Evolutionary conservation across 2,888 invertebrate genomes (phyloP).

Genomic region (Drosophila barbarae): DNA sequence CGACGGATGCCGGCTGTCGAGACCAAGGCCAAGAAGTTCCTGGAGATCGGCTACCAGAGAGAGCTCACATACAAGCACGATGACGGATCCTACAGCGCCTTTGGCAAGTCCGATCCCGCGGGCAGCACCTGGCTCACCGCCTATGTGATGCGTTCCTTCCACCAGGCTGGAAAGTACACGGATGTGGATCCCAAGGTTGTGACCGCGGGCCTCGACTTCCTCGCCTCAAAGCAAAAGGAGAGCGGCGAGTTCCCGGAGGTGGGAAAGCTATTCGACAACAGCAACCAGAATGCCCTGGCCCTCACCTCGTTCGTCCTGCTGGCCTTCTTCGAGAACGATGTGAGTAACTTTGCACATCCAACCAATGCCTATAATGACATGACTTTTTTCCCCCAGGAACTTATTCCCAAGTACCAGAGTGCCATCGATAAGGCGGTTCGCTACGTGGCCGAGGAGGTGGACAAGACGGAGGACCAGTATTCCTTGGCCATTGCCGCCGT

Average conservation of each 20-base stretch:
- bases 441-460: conserved; percentile 85
- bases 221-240: conserved; percentile 84
- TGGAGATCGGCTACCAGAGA: conserved; percentile 86
- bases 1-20: conserved; percentile 85
- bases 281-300: conserved; percentile 85
- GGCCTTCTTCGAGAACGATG: conserved; percentile 86
- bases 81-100: conserved; percentile 90
- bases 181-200: conserved; percentile 86
- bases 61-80: conserved; percentile 87
- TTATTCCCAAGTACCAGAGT: conserved; percentile 81
- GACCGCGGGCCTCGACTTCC: conserved; percentile 85
- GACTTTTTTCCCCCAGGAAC: conserved; percentile 50
- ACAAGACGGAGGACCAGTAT: conserved; percentile 85
- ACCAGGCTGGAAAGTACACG: conserved; percentile 86
- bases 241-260: conserved; percentile 91
- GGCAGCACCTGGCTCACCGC: conserved; percentile 92
- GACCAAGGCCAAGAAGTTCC: conserved; percentile 81
- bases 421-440: conserved; percentile 88
- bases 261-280: conserved; percentile 84
- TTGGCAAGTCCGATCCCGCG: conserved; percentile 84
- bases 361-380: background rate
- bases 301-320: conserved; percentile 89
- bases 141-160: conserved; percentile 89
- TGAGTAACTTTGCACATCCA: conserved; percentile 63
- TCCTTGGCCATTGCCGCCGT: conserved; percentile 88